Conservation (phyloP, 2,113 vertebrate species). For the Psammodynastes pulverulentus region DNA sequence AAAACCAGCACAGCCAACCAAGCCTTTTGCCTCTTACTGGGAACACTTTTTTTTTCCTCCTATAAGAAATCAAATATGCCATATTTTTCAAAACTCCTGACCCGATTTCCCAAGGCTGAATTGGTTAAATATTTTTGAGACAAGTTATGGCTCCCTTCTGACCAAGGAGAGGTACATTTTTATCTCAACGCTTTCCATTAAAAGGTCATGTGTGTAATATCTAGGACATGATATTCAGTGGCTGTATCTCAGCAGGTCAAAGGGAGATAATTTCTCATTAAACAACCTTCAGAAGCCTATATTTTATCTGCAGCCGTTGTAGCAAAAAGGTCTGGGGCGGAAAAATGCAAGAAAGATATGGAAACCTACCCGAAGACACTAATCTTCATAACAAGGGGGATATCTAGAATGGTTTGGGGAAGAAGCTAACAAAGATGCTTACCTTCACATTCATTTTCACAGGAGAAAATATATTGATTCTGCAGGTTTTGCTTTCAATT, state of each 20-base stretch:
- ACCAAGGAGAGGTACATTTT: neutral
- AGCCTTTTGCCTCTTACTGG: neutral
- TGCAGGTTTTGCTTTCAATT: neutral
- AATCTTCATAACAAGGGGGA: neutral
- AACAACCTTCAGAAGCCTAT: neutral
- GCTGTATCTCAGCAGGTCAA: neutral
- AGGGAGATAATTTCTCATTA: neutral
- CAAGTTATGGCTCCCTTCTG: neutral
- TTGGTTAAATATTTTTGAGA: neutral
- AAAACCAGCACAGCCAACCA: fast-evolving
- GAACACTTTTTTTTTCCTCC: neutral
- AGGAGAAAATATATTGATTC: neutral
- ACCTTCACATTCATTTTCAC: neutral
- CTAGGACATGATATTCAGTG: neutral
- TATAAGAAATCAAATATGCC: neutral
- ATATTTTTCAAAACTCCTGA: neutral
- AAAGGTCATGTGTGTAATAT: neutral
- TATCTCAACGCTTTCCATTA: neutral
- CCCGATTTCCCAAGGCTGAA: neutral
- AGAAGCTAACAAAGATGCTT: neutral
- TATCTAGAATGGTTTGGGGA: neutral
- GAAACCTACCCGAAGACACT: no score
- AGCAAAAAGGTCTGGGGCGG: neutral
- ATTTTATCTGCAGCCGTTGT: neutral
- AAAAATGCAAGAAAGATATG: neutral